These are phyloP conservation scores for Leptinotarsa rubiginosa DNA, from an alignment of 2,888 invertebrate species.

Conservation along the genomic window DNA sequence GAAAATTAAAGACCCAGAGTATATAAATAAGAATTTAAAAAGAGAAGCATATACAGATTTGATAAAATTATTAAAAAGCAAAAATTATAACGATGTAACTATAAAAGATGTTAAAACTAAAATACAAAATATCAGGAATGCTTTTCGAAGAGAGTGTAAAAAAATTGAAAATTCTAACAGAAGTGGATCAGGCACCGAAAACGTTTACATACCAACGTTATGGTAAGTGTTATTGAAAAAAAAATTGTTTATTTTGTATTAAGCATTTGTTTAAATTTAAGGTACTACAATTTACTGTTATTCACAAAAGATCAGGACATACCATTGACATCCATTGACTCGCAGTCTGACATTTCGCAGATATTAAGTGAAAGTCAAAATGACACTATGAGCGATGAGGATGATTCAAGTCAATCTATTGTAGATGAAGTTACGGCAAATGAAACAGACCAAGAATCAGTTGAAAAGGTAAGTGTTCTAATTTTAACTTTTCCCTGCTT, in stretches of 20 bases:
- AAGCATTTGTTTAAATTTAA: background rate
- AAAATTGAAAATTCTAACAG: slow-evolving; percentile 18
- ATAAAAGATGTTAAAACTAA: too few species aligned
- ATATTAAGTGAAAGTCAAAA: background rate
- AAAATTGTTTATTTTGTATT: background rate
- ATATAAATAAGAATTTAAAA: too few species aligned
- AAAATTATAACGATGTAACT: too few species aligned
- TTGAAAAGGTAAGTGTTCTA: slow-evolving; percentile 14
- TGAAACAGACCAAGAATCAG: slow-evolving; percentile 4
- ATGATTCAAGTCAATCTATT: background rate
- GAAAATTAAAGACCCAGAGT: too few species aligned
- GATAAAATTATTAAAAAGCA: too few species aligned
- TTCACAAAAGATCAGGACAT: background rate
- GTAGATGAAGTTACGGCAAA: slow-evolving; percentile 5
- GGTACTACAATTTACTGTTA: background rate
- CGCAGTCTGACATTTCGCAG: background rate
- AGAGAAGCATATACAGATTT: too few species aligned
- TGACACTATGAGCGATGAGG: background rate
- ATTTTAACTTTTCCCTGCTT: slow-evolving; percentile 12
- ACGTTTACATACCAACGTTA: slow-evolving; percentile 7
- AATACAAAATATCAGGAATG: too few species aligned
- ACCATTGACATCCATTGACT: background rate
- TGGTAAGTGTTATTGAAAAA: slow-evolving; percentile 1
- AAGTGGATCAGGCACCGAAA: slow-evolving; percentile 19
- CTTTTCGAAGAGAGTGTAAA: background rate